A percentile compares a stretch with the other conserved stretches of the same genome.
Evolutionary conservation across 2,797 vertebrate genomes (phyloP).

Genomic region (Hyperoplus immaculatus): DNA sequence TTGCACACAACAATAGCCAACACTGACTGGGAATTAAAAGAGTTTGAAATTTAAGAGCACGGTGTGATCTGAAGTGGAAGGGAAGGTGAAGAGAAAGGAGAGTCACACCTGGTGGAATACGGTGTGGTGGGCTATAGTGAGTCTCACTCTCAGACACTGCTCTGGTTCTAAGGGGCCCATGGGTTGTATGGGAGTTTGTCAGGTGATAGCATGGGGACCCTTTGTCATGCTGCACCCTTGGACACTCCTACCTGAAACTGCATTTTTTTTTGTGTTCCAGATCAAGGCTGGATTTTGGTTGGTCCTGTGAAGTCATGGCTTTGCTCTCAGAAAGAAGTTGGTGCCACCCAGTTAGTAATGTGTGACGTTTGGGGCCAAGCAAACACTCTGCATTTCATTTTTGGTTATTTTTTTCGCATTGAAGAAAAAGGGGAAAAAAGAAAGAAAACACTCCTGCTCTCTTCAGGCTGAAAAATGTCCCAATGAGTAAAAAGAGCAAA

Average conservation of each 20-base stretch:
- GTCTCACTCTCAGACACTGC: conserved; percentile 65
- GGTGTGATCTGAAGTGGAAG: conserved; percentile 82
- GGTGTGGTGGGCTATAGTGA: conserved; percentile 46
- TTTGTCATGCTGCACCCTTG: conserved; percentile 66
- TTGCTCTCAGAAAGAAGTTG: conserved; percentile 14
- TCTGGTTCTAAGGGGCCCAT: conserved; percentile 72
- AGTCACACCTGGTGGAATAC: conserved; percentile 85
- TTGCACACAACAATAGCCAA: conserved; percentile 79
- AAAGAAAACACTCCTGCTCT: neutral
- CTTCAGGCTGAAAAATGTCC: neutral
- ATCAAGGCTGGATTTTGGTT: conserved; percentile 31
- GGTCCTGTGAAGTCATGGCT: neutral
- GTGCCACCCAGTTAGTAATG: conserved; percentile 8
- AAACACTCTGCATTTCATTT: neutral
- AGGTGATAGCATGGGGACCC: conserved; percentile 65
- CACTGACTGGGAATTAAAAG: conserved; percentile 71
- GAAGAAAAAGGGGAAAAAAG: neutral
- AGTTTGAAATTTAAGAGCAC: conserved; percentile 84
- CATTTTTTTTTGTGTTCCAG: conserved; percentile 12
- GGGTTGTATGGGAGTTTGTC: conserved; percentile 62
- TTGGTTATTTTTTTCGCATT: neutral
- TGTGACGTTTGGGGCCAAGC: neutral
- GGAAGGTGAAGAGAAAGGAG: conserved; percentile 68
- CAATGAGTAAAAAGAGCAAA: neutral
- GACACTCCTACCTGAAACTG: conserved; percentile 75